Conservation (phyloP, 2,888 invertebrate genomes). For the Chloromyia formosa region DNA sequence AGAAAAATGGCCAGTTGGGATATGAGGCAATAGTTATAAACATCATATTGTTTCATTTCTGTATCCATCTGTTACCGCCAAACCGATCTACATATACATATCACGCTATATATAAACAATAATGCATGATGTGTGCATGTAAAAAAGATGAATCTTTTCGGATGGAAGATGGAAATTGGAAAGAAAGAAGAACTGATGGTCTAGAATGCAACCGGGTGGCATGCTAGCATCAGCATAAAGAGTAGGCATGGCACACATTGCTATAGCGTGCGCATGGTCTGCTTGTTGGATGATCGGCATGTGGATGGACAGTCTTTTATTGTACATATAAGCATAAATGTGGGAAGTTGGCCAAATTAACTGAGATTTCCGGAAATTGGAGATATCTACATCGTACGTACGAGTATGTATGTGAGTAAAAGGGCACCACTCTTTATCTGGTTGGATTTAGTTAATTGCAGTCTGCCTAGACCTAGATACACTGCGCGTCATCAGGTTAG, state of each 20-base stretch:
- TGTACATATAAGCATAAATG: neutral
- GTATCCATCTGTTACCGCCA: slow-evolving; percentile 24
- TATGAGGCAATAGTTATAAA: slow-evolving; percentile 24
- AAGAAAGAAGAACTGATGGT: slow-evolving; percentile 5
- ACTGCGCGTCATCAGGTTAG: no score
- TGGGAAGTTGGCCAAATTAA: slow-evolving; percentile 15
- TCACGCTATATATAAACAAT: no score
- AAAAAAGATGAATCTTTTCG: neutral
- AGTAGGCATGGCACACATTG: neutral
- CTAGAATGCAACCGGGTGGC: slow-evolving; percentile 23
- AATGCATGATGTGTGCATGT: neutral
- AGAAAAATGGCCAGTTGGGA: neutral
- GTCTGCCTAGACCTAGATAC: no score
- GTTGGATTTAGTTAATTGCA: no score
- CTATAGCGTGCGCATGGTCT: neutral
- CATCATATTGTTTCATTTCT: slow-evolving; percentile 3
- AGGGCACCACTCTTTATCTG: no score
- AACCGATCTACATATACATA: no score
- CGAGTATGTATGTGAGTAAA: no score
- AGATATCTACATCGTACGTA: neutral
- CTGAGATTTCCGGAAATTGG: slow-evolving; percentile 24
- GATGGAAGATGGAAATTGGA: neutral
- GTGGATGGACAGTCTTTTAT: neutral
- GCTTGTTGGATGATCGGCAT: neutral
- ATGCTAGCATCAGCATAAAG: neutral